phyloP scores from a whole-genome alignment of 2,888 invertebrate genomes.

The Lottia scabra region DNA sequence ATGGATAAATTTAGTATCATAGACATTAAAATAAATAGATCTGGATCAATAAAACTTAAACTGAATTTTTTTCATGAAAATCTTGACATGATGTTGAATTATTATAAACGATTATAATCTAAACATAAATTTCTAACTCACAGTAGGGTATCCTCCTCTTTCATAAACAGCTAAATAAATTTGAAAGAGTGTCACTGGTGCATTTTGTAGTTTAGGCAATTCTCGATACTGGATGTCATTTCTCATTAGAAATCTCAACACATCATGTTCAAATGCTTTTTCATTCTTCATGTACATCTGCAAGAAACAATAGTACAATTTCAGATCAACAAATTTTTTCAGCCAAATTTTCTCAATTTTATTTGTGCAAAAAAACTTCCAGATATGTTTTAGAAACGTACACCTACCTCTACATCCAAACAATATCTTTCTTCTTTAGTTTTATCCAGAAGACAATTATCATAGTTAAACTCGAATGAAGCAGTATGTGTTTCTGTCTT shows the following conservation, averaged over 20 bases:
- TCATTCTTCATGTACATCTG: conserved; percentile 60
- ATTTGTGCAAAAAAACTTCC: no score
- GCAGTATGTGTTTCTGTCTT: neutral
- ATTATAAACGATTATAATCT: no score
- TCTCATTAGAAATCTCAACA: conserved; percentile 47
- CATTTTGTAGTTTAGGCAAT: conserved; percentile 44
- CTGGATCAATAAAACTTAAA: no score
- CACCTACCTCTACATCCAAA: conserved; percentile 54
- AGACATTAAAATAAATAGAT: no score
- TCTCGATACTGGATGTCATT: conserved; percentile 33
- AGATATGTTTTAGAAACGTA: no score
- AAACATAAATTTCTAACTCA: conserved; percentile 16
- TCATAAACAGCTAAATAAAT: conserved; percentile 54
- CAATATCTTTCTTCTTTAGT: conserved; percentile 56
- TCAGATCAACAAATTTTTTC: no score
- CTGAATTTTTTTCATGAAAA: no score
- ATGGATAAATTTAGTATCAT: no score
- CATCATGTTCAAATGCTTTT: conserved; percentile 57
- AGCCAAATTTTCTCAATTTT: no score
- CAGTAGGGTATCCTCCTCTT: conserved; percentile 48
- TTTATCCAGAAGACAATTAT: conserved; percentile 37
- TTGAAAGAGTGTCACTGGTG: conserved; percentile 50
- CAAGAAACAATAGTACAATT: neutral
- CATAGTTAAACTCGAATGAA: conserved; percentile 10
- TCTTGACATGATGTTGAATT: no score